Evolutionary conservation across 2,113 vertebrate species (phyloP), one percentile per base, ranked within the genome.

Genomic region (Rhegmatorhina hoffmannsi): DNA sequence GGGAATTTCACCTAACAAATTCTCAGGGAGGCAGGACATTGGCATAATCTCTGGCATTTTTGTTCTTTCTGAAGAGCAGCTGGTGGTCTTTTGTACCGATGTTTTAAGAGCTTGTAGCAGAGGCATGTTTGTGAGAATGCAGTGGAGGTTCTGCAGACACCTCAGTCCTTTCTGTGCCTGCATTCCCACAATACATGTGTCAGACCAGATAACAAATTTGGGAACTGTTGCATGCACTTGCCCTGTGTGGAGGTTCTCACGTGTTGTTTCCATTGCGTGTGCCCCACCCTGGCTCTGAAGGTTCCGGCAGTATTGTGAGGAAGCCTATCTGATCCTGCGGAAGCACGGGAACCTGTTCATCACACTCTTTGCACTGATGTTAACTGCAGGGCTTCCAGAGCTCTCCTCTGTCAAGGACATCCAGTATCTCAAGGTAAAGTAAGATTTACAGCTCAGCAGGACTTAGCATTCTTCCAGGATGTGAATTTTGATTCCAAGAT

Each of bases 381-480:
- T 99, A 91, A 99, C 99, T 49, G 99, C 99, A 63, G 99, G 99
- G 38, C 98, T 99, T 91, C 99, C 99, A 52, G 99, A 99, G 91
- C 98, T 99, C 67, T 99, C 99, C 15, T 99, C 99, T 19, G 98
- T 99, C 95, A 99, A 99, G 97, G 99, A 99, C 95, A 99, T 99
- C 96, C 99, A 99, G 96, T 99, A 99, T 98, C 98, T 99, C 96
- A 99, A 99, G 99, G 99, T 99, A 98, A 81, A 84, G 19, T 21
- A 62, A 58, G 15, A 83, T n/a, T 40, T 76, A 18, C 14, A 52
- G 36, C 60, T 85, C 86, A 64, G 38, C 53, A 46, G 40, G 25
- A 28, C 66, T 68, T 44, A 10, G n/a, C 9, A 2, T 89, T 84
- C 76, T 66, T 49, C 69, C 31, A 75, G n/a, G 33, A 38, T 34